Conservation (phyloP, 2,797 vertebrate species). For the Acropternis orthonyx region DNA sequence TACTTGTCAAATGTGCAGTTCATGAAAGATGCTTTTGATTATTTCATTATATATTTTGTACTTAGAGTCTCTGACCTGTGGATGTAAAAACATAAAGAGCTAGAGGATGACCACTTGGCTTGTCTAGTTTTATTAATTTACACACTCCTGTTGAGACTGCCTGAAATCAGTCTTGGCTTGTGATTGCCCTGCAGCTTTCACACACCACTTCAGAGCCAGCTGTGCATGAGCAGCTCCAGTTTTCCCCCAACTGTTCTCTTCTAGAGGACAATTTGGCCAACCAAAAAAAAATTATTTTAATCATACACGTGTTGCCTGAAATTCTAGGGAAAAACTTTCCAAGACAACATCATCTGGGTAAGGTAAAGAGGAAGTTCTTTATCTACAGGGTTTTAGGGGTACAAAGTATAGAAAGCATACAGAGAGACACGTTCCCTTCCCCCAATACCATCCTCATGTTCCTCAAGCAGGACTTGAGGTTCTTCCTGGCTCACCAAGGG, state of each 20-base stretch:
- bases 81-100: not conserved
- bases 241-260: not conserved
- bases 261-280: not conserved
- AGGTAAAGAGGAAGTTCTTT: too few species aligned
- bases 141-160: not conserved
- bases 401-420: too few species aligned
- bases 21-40: not conserved
- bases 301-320: too few species aligned
- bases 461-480: too few species aligned
- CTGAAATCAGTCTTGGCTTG: conserved; percentile 28
- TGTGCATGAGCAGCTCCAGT: conserved; percentile 15
- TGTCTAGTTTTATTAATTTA: conserved; percentile 38
- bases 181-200: conserved; percentile 48
- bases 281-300: not conserved
- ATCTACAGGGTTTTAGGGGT: too few species aligned
- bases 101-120: not conserved
- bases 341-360: too few species aligned
- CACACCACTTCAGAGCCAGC: not conserved
- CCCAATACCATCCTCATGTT: too few species aligned
- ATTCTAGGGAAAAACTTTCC: too few species aligned
- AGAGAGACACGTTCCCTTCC: too few species aligned
- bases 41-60: not conserved
- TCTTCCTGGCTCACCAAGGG: too few species aligned
- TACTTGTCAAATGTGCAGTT: not conserved
- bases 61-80: not conserved